These are phyloP conservation scores for Sander vitreus DNA, from an alignment of 2,113 vertebrate genomes.

Conservation along the genomic window DNA sequence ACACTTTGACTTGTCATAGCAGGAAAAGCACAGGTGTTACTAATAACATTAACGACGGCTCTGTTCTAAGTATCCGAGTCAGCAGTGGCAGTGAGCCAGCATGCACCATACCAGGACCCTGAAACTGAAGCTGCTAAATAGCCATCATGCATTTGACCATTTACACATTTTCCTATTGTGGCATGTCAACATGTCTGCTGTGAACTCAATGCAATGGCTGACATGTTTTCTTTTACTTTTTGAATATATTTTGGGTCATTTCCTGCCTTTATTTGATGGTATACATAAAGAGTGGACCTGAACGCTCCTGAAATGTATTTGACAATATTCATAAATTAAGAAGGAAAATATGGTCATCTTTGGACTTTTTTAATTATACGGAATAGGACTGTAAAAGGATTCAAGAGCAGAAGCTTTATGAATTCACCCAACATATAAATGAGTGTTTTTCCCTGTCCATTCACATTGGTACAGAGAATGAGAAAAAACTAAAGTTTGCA, in stretches of 20 bases:
- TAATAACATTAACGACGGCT: background rate
- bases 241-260: too few relatives aligned
- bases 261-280: too few relatives aligned
- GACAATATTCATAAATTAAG: background rate
- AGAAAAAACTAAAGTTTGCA: background rate
- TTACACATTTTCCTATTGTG: background rate
- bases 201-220: background rate
- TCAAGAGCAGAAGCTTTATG: background rate
- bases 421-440: background rate
- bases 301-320: too few relatives aligned
- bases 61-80: too few relatives aligned
- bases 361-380: background rate
- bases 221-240: too few relatives aligned
- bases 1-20: background rate
- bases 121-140: background rate
- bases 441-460: background rate
- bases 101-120: too few relatives aligned
- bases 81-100: too few relatives aligned
- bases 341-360: background rate
- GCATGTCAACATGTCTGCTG: background rate
- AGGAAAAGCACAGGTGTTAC: conserved; percentile 9
- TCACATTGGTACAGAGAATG: conserved; percentile 2
- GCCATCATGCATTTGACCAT: background rate
- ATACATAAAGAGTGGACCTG: too few relatives aligned
- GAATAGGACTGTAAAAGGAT: background rate